Conservation (phyloP, 2,888 invertebrate species). For the Dynastes grantii region DNA sequence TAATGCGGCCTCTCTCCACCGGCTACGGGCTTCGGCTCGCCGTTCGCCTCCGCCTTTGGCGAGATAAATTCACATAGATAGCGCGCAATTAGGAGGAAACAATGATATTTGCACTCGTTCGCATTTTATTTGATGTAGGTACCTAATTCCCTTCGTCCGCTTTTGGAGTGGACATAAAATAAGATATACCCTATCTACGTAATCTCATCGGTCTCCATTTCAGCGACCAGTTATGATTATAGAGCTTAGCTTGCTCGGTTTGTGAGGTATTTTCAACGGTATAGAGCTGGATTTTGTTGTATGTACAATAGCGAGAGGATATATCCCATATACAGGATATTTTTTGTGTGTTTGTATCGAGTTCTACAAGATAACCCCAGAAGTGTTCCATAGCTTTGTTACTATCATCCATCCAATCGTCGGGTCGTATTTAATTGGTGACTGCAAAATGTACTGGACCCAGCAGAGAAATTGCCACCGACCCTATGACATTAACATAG, state of each 20-base stretch:
- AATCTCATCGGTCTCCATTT: conserved; percentile 37
- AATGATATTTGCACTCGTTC: conserved; percentile 49
- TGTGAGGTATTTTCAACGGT: too few relatives aligned
- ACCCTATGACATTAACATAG: too few relatives aligned
- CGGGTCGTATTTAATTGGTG: too few relatives aligned
- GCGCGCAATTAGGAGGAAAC: conserved; percentile 43
- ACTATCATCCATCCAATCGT: too few relatives aligned
- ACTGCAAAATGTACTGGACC: too few relatives aligned
- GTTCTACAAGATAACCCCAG: too few relatives aligned
- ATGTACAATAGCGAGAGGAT: too few relatives aligned
- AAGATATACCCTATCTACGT: conserved; percentile 30
- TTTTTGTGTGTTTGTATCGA: too few relatives aligned
- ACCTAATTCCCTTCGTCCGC: conserved; percentile 29
- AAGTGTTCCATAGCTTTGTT: too few relatives aligned
- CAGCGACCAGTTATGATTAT: conserved; percentile 41
- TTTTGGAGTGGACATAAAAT: conserved; percentile 45
- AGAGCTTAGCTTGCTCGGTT: not conserved
- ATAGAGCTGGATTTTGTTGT: too few relatives aligned
- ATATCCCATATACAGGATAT: too few relatives aligned
- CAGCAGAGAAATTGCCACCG: too few relatives aligned
- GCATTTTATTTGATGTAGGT: conserved; percentile 40
- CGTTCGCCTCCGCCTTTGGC: conserved; percentile 2
- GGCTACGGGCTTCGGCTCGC: not conserved
- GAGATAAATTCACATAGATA: conserved; percentile 42
- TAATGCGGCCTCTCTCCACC: not conserved